A percentile compares a stretch with the other conserved stretches of the same genome.
These are phyloP conservation scores for Sarcophaga peregrina DNA, from an alignment of 1,140 invertebrate species.

Conservation along the genomic window DNA sequence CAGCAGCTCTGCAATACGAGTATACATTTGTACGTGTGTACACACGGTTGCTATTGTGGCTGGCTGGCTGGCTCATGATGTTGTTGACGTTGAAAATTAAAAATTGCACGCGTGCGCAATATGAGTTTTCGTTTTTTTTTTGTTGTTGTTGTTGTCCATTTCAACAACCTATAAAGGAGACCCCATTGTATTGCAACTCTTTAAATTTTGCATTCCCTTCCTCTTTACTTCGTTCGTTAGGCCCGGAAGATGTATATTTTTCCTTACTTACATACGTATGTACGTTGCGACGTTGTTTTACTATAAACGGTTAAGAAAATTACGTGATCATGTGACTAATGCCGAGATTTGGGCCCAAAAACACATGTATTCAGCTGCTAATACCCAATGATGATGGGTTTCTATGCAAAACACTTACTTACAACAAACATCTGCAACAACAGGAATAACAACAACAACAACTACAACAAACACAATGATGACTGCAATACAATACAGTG, in stretches of 20 bases:
- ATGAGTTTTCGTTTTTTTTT: not conserved
- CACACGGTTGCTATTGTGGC: not conserved
- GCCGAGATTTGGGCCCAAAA: slow-evolving; percentile 34
- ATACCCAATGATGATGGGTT: slow-evolving; percentile 18
- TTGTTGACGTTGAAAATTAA: slow-evolving; percentile 18
- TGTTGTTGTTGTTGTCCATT: too few relatives aligned
- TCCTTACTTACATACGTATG: not conserved
- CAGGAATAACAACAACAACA: not conserved
- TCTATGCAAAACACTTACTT: not conserved
- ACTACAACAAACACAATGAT: not conserved
- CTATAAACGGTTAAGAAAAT: not conserved
- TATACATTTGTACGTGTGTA: not conserved
- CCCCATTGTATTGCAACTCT: slow-evolving; percentile 11
- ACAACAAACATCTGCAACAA: not conserved
- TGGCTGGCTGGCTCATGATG: too few relatives aligned
- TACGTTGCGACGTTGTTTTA: not conserved
- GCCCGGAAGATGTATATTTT: not conserved
- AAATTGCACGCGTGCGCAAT: slow-evolving; percentile 38
- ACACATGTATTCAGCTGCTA: slow-evolving; percentile 38
- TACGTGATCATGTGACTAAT: slow-evolving; percentile 38
- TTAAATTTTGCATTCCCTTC: not conserved
- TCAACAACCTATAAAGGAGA: not conserved
- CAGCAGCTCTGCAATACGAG: not conserved
- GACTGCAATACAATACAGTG: not conserved
- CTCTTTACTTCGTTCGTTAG: not conserved